A percentile compares a stretch with the other conserved stretches of the same genome.
These are phyloP conservation scores for Nasonia oneida DNA, from an alignment of 2,888 invertebrate species.

Conservation along the genomic window DNA sequence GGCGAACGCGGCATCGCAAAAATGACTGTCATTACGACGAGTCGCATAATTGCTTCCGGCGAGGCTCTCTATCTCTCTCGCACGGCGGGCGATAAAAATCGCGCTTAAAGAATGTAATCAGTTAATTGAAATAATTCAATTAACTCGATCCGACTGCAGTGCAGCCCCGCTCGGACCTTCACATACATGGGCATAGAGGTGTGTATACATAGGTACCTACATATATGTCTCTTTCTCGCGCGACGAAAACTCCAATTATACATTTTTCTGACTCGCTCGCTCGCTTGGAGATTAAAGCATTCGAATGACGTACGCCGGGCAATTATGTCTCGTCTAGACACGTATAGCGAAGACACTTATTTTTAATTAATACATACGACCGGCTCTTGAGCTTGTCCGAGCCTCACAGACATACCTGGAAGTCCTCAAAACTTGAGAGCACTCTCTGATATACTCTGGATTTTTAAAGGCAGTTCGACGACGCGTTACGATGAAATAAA, in stretches of 20 bases:
- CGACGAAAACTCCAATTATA: slow-evolving; percentile 45
- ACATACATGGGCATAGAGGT: neutral
- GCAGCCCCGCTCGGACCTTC: neutral
- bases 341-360: slow-evolving; percentile 20
- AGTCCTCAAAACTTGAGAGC: neutral
- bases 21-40: slow-evolving; percentile 38
- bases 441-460: no score
- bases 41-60: slow-evolving; percentile 47
- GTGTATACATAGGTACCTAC: neutral
- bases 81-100: slow-evolving; percentile 47
- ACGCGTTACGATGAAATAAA: no score
- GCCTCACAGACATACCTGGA: neutral
- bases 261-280: slow-evolving; percentile 26
- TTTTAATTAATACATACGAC: slow-evolving; percentile 50
- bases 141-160: slow-evolving; percentile 27
- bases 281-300: slow-evolving; percentile 35
- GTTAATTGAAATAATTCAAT: slow-evolving; percentile 61
- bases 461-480: no score
- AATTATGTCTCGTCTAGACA: slow-evolving; percentile 29
- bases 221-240: no score
- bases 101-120: slow-evolving; percentile 50
- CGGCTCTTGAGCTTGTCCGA: neutral
- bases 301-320: slow-evolving; percentile 44
- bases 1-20: neutral
- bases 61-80: neutral